A percentile compares a stretch with the other conserved stretches of the same genome.
These are phyloP conservation scores for Pseudochromis fuscus DNA, from an alignment of 2,797 vertebrate species.

Conservation along the genomic window DNA sequence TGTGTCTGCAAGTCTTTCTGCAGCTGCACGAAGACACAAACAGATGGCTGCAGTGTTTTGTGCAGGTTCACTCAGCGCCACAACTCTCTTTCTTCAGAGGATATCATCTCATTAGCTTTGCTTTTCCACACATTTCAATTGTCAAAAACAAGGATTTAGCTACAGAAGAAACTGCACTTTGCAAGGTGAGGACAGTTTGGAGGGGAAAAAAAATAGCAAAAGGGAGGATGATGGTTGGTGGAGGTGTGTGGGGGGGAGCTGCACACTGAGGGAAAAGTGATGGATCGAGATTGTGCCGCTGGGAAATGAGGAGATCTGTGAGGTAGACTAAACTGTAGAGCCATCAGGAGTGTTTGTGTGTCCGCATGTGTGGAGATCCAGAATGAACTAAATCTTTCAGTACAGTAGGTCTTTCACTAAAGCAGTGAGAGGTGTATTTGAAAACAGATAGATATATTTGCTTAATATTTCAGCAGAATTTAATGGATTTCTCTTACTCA, in stretches of 20 bases:
- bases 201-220: slow-evolving; percentile 54
- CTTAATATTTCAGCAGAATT: slow-evolving; percentile 84
- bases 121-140: slow-evolving; percentile 47
- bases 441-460: slow-evolving; percentile 72
- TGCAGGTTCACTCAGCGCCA: slow-evolving; percentile 31
- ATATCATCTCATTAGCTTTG: slow-evolving; percentile 25
- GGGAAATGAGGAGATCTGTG: slow-evolving; percentile 27
- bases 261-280: slow-evolving; percentile 27
- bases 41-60: slow-evolving; percentile 72
- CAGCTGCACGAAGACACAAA: slow-evolving; percentile 44
- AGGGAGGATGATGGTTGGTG: background rate
- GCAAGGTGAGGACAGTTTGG: slow-evolving; percentile 44
- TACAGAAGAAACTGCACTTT: slow-evolving; percentile 38
- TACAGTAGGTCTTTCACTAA: slow-evolving; percentile 51
- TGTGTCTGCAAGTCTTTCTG: slow-evolving; percentile 22
- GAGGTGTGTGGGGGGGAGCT: background rate
- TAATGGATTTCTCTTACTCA: slow-evolving; percentile 77
- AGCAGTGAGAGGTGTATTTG: slow-evolving; percentile 50
- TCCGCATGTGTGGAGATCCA: slow-evolving; percentile 51
- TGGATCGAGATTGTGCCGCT: slow-evolving; percentile 24
- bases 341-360: slow-evolving; percentile 41
- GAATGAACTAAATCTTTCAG: slow-evolving; percentile 76
- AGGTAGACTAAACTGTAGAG: slow-evolving; percentile 31
- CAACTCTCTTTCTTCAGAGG: slow-evolving; percentile 4
- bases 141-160: slow-evolving; percentile 47